Evolutionary conservation across 2,797 vertebrate species (phyloP), one percentile per base, ranked within the genome.

Genomic region (Karalla daura): DNA sequence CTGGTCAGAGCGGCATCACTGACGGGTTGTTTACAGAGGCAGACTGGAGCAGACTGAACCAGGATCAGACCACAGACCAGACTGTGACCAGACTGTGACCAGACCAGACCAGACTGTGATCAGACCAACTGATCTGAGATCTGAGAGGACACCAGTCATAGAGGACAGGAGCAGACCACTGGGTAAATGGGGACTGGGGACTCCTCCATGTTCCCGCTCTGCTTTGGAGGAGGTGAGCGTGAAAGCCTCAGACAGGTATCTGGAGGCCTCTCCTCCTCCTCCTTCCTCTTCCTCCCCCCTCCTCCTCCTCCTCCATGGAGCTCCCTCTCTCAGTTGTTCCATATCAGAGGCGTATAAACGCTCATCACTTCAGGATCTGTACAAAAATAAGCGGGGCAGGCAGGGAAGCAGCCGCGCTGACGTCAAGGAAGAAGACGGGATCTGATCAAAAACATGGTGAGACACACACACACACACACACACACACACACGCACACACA

Each of bases 391-490:
- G 84, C 80, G 86, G n/a, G 37, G 49, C 1, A 7, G 28, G 58
- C 64, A 53, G 83, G 84, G 76, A 87, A 85, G 84, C 81, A 82
- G 80, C 60, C 55, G 0, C 7, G 2, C 64, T 88, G 86, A 91
- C 86, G 84, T 89, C 85, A 90, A 83, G 79, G 80, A 80, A 88
- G 83, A 58, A 58, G 71, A 84, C 15, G 6, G 64, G 52, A 87
- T 87, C 88, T 83, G 84, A 86, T 89, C 82, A 85, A 87, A 87
- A 87, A 88, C 86, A n/a, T n/a, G n/a, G n/a, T n/a, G n/a, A n/a
- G n/a, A n/a, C n/a, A n/a, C n/a, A n/a, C n/a, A n/a, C n/a, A n/a
- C n/a, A n/a, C n/a, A n/a, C n/a, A n/a, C n/a, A n/a, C n/a, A n/a
- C n/a, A n/a, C n/a, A n/a, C n/a, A n/a, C n/a, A n/a, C n/a, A n/a